These are phyloP conservation scores for Gadopsis marmoratus DNA, from an alignment of 2,797 vertebrate genomes.

Conservation along the genomic window DNA sequence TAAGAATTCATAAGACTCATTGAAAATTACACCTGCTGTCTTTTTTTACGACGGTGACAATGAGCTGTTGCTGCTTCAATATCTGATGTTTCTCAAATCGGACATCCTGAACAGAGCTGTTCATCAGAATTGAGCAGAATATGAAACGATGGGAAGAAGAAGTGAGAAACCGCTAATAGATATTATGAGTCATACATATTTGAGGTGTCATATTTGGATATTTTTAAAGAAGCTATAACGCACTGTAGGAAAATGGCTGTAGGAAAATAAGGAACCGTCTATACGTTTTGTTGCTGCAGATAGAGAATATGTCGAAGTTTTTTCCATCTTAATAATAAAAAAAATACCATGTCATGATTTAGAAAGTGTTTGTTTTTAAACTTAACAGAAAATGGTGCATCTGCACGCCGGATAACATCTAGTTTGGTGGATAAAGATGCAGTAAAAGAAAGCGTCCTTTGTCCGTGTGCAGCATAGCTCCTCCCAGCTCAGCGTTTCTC, in stretches of 20 bases:
- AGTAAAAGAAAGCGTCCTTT: conserved; percentile 62
- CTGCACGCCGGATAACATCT: background rate
- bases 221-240: background rate
- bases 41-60: background rate
- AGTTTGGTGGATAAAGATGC: background rate
- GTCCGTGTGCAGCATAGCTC: conserved; percentile 52
- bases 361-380: background rate
- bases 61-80: background rate
- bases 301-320: background rate
- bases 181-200: background rate
- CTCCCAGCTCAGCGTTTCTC: conserved; percentile 73
- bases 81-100: too few species aligned
- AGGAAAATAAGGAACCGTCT: background rate
- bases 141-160: background rate
- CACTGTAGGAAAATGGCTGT: background rate
- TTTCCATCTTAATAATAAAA: background rate
- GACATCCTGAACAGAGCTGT: too few species aligned
- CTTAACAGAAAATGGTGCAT: background rate
- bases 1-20: background rate
- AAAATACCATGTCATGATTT: too few species aligned
- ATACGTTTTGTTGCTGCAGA: background rate
- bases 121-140: background rate
- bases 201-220: background rate
- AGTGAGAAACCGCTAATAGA: background rate
- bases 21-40: background rate